phyloP scores from a whole-genome alignment of 2,113 vertebrate genomes.

The Urocolius indicus region DNA sequence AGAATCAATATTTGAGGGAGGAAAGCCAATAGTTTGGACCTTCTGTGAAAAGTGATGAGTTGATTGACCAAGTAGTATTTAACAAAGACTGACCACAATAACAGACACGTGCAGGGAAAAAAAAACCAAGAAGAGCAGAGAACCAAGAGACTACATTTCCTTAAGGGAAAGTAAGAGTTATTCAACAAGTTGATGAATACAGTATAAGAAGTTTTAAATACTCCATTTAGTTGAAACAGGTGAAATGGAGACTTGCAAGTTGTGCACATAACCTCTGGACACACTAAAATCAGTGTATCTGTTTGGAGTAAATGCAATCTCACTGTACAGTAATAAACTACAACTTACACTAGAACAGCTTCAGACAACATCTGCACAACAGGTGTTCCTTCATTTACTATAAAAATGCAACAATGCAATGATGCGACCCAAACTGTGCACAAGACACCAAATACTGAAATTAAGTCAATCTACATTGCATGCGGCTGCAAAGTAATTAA shows the following conservation, averaged over 20 bases:
- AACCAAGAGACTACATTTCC: background rate
- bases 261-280: background rate
- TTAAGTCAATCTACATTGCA: accelerated
- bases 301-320: background rate
- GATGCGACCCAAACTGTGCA: background rate
- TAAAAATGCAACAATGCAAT: background rate
- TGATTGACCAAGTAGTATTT: background rate
- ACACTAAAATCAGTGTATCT: accelerated
- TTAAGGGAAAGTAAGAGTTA: background rate
- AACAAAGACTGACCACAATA: too few species aligned
- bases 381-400: background rate
- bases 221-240: background rate
- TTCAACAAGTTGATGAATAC: background rate
- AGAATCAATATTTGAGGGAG: background rate
- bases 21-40: background rate
- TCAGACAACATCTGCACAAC: background rate
- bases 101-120: background rate
- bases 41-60: background rate
- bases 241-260: background rate
- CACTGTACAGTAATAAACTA: accelerated
- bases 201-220: background rate
- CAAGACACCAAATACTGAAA: background rate
- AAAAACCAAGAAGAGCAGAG: background rate
- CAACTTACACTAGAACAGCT: background rate
- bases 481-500: background rate